Evolutionary conservation across 2,113 vertebrate species (phyloP).

Genomic region (Fregetta grallaria): DNA sequence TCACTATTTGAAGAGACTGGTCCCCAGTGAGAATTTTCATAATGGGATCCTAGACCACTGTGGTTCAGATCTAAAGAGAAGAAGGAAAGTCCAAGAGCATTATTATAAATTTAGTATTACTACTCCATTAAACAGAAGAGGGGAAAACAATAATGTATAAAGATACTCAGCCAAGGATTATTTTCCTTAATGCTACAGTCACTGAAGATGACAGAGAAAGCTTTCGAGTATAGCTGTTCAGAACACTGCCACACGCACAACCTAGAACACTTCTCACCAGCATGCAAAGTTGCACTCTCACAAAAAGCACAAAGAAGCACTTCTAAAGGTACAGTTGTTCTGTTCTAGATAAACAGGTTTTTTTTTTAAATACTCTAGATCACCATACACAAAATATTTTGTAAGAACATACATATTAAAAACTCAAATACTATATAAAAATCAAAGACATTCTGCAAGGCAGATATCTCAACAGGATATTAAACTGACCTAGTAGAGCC

Average conservation of each 20-base stretch:
- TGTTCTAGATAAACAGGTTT: background rate
- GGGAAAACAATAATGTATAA: background rate
- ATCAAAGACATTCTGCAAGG: background rate
- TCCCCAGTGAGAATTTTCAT: conserved; percentile 94
- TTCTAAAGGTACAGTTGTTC: background rate
- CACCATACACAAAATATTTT: background rate
- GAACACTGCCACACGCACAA: background rate
- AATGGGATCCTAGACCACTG: conserved; percentile 89
- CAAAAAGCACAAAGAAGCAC: background rate
- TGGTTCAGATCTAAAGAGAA: conserved; percentile 87
- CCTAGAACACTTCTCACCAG: background rate
- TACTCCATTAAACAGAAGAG: background rate
- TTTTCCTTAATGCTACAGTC: background rate
- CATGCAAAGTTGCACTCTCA: background rate
- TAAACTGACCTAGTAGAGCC: background rate
- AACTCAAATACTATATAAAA: background rate
- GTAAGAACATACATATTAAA: background rate
- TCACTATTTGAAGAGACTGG: conserved; percentile 89
- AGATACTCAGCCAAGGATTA: background rate
- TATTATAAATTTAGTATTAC: background rate
- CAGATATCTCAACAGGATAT: background rate
- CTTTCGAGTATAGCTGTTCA: background rate
- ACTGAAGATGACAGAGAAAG: background rate
- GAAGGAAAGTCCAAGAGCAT: conserved; percentile 35
- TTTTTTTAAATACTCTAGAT: background rate